Percentiles rank a stretch among this genome's conserved stretches.
phyloP scores from a whole-genome alignment of 2,888 invertebrate species.

The Monochamus alternatus region DNA sequence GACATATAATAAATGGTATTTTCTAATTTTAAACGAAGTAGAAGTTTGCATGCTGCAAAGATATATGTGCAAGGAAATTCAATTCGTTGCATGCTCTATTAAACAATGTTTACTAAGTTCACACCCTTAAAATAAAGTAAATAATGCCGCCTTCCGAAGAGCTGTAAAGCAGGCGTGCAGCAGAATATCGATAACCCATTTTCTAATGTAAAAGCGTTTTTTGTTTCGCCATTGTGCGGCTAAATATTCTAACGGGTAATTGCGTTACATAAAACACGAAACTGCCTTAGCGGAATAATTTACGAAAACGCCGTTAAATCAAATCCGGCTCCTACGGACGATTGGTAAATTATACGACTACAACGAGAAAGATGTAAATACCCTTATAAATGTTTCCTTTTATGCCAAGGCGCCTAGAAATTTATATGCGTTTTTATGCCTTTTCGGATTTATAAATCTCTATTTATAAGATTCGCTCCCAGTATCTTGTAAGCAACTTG shows the following conservation, averaged over 20 bases:
- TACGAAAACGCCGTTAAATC: conserved; percentile 48
- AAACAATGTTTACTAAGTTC: conserved; percentile 66
- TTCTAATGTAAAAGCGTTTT: conserved; percentile 44
- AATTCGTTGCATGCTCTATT: conserved; percentile 65
- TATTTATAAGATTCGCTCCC: conserved; percentile 31
- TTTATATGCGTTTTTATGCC: conserved; percentile 58
- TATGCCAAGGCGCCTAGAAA: conserved; percentile 57
- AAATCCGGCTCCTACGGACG: conserved; percentile 52
- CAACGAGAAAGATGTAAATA: conserved; percentile 61
- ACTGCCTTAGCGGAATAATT: conserved; percentile 23
- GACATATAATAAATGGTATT: conserved; percentile 42
- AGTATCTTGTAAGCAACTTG: conserved; percentile 22
- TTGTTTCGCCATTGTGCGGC: conserved; percentile 40
- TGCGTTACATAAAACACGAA: background rate
- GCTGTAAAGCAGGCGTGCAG: conserved; percentile 38
- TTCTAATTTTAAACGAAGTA: conserved; percentile 54
- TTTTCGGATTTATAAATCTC: conserved; percentile 37
- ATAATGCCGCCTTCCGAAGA: conserved; percentile 51
- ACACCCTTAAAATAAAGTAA: conserved; percentile 63
- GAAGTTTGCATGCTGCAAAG: conserved; percentile 61
- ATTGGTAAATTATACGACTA: conserved; percentile 59
- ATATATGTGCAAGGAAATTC: conserved; percentile 65
- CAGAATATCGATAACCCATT: conserved; percentile 51
- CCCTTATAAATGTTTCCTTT: conserved; percentile 63
- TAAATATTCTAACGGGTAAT: conserved; percentile 38